Evolutionary conservation across 2,888 invertebrate species (phyloP), one percentile per base, ranked within the genome.

Genomic region (Cheilosia soror): DNA sequence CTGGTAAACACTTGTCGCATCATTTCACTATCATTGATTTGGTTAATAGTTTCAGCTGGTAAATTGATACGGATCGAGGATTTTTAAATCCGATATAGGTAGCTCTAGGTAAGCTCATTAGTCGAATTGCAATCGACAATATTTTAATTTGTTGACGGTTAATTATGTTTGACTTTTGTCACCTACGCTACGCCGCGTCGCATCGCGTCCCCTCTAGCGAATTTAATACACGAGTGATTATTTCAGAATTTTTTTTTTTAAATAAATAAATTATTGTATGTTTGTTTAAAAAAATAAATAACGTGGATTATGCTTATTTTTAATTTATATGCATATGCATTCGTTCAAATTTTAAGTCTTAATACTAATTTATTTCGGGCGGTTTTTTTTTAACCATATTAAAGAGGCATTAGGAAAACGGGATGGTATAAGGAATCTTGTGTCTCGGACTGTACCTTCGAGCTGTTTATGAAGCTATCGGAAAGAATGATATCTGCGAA

Each of bases 231-330:
- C 5, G 49, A 5, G 9, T n/a, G 62, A 53, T 33, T 72, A 55
- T 42, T 72, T 71, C 6, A 40, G 51, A 2, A 4, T 37, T 37
- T 37, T 33, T 72, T 11, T n/a, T 60, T 29, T 27, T 5, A 42
- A 51, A 60, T 51, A 71, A 58, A 15, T 5, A 42, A 51, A 60
- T 51, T 60, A 58, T 57, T 58, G 25, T 27, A 13, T 40, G n/a
- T 72, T 62, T 62, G 51, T 13, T 68, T 40, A 15, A 42, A 29
- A 66, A 68, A 68, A 42, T 68, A 5, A 68, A 55, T 5, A 33
- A 6, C 62, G 44, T 29, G 2, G 13, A 29, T 20, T 20, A 20
- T 44, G n/a, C 13, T n/a, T 20, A 37, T 57, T 25, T 2, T 58
- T 25, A 37, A 4, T 20, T 37, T 25, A 13, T 5, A n/a, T 25